Evolutionary conservation across 2,888 invertebrate genomes (phyloP).

Genomic region (Trichopoda pennipes): DNA sequence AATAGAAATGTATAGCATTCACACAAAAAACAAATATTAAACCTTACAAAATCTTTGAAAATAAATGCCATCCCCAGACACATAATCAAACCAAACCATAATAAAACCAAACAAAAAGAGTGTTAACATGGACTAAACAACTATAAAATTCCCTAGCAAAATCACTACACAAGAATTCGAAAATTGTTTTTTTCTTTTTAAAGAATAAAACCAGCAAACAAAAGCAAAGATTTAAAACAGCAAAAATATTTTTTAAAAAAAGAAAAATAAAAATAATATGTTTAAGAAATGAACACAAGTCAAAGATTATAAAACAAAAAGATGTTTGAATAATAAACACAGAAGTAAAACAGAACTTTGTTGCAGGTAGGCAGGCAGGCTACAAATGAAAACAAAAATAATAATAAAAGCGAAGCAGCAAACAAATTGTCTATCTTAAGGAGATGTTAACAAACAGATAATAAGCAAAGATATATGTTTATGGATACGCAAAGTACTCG

Average conservation of each 20-base stretch:
- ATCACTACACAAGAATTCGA: background rate
- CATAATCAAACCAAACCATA: background rate
- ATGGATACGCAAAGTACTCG: slow-evolving; percentile 40
- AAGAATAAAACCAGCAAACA: background rate
- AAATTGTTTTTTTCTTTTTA: slow-evolving; percentile 19
- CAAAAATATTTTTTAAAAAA: background rate
- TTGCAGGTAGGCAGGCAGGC: background rate
- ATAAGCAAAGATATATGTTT: slow-evolving; percentile 10
- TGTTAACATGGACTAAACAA: background rate
- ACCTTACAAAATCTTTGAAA: background rate
- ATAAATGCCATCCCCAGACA: background rate
- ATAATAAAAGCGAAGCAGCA: background rate
- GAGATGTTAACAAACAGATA: slow-evolving; percentile 28
- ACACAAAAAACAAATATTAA: background rate
- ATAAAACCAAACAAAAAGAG: background rate
- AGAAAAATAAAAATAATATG: background rate
- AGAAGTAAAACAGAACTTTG: slow-evolving; percentile 4
- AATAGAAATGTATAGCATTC: background rate
- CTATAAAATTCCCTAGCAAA: background rate
- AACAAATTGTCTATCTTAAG: slow-evolving; percentile 34
- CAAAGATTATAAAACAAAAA: slow-evolving; percentile 33
- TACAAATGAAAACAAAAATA: background rate
- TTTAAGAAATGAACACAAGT: slow-evolving; percentile 16
- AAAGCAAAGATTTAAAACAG: background rate
- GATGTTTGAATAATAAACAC: slow-evolving; percentile 23